Evolutionary conservation across 2,113 vertebrate species (phyloP), one percentile per base, ranked within the genome.

Genomic region (Dermatemys mawii): DNA sequence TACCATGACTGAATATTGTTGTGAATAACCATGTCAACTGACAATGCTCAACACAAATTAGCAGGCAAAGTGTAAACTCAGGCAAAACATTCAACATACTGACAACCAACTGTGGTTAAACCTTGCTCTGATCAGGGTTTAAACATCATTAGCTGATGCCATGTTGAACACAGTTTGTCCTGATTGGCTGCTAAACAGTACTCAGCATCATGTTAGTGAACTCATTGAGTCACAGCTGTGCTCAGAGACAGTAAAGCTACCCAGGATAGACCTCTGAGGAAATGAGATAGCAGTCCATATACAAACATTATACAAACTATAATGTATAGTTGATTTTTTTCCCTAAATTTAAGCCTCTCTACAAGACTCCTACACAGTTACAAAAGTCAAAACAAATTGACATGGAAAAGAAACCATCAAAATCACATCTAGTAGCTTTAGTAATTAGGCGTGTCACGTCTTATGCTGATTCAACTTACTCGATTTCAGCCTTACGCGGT

Each of bases 361-460:
- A 24, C 4, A 0, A 3, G 3, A 88, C 76, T 90, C 46, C 54
- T 1, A 2, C 38, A 44, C 49, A 32, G n/a, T 13, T 44, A 76
- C 24, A 76, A 44, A 76, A 44, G 54, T 2, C n/a, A 84, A 57
- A 95, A 90, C 49, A 89, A 6, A 21, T 27, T 79, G 26, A 78
- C 9, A 35, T 67, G 21, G 35, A 94, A 50, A n/a, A 87, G 24
- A 84, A 91, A 51, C 2, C n/a, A 89, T 57, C 24, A 95, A 81
- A 91, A 86, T 17, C 41, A 4, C 41, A 29, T 49, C 54, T 70
- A 88, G 21, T 35, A 54, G 81, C 67, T 1, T 44, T 76, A 14
- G 73, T 46, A n/a, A n/a, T n/a, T n/a, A n/a, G n/a, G n/a, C n/a
- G n/a, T n/a, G n/a, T n/a, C n/a, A n/a, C n/a, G n/a, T n/a, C n/a